Evolutionary conservation across 2,113 vertebrate genomes (phyloP), one percentile per base, ranked within the genome.

Genomic region (Pipa parva): DNA sequence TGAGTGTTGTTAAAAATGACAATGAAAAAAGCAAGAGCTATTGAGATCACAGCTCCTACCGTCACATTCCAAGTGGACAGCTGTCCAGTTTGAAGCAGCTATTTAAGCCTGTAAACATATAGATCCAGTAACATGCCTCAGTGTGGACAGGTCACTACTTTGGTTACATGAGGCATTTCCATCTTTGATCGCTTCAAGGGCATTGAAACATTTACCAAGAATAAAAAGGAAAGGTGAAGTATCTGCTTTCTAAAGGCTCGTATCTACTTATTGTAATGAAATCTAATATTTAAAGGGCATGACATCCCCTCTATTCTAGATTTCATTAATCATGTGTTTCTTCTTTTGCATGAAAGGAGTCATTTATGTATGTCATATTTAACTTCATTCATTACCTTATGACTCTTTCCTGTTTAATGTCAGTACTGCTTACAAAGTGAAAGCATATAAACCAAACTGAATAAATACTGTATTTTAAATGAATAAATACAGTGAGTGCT

Each of bases 281-380:
- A 80, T 79, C 68, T 77, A 81, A 78, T 81, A 78, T 73, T 73
- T 61, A 79, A 76, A 77, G 75, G 76, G 70, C 63, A 42, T 71
- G 75, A 77, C 72, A 77, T 55, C 4, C 33, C 21, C n/a, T 81
- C 84, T 75, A 75, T 79, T 74, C 63, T 64, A 73, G 69, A 72
- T 76, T 75, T 73, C 73, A 72, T 79, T 77, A 72, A 72, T 80
- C 74, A 49, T 2, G 28, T 69, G 74, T 77, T 74, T 42, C 65
- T 75, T 61, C 5, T 77, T 71, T 69, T 63, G 73, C 59, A 78
- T 77, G 75, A 63, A 65, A 78, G 61, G 77, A 80, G 73, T 18
- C 39, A 52, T 79, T 78, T 61, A 69, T 42, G 75, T 76, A 73
- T 62, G 42, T 33, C 73, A 78, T 74, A 77, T 76, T 73, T 74